These are phyloP conservation scores for Myotis findleyi DNA, from an alignment of 2,797 vertebrate species.

Conservation along the genomic window DNA sequence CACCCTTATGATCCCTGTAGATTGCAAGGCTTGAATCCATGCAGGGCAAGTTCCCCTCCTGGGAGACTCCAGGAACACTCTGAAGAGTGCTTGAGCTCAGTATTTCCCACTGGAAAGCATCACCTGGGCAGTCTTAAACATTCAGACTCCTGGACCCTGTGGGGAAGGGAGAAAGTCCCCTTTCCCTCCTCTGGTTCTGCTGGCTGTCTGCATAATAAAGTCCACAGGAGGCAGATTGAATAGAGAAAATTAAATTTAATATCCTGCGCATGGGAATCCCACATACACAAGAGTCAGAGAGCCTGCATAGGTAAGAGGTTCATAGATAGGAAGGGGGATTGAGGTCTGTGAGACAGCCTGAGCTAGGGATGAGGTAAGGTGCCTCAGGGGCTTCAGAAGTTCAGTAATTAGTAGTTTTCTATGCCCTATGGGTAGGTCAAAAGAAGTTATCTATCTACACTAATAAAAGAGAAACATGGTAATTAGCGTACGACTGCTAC, in stretches of 20 bases:
- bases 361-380: neutral
- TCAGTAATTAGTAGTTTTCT: neutral
- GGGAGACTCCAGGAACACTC: neutral
- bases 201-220: neutral
- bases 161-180: neutral
- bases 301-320: neutral
- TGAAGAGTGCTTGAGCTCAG: neutral
- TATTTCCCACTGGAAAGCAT: neutral
- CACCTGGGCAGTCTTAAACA: conserved; percentile 1
- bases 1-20: neutral
- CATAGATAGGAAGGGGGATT: neutral
- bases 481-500: no score
- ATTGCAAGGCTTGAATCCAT: neutral
- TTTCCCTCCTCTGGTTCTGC: neutral
- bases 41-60: neutral
- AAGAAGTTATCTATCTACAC: neutral
- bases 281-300: neutral
- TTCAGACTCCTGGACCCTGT: conserved; percentile 28
- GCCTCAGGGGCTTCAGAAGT: neutral
- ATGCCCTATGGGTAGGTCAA: neutral
- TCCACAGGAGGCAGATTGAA: neutral
- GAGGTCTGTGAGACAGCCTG: neutral
- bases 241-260: neutral
- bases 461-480: no score
- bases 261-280: neutral